Conservation (phyloP, 2,113 vertebrate species). For the Neofelis nebulosa region DNA sequence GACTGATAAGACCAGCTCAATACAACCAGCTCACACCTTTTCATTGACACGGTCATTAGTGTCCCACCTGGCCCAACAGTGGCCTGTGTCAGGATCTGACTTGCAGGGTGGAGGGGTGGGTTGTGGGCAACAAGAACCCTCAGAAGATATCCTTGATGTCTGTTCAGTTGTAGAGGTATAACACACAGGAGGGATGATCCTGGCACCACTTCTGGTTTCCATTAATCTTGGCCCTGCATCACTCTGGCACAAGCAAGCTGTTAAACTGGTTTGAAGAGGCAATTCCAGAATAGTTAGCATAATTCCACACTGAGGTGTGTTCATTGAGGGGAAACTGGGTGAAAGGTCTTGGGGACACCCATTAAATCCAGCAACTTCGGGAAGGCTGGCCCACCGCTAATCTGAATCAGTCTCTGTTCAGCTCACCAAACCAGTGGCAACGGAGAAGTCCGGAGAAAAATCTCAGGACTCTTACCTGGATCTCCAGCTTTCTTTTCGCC, state of each 20-base stretch:
- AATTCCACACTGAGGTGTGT: not conserved
- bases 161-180: not conserved
- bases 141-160: not conserved
- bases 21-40: not conserved
- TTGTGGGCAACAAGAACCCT: not conserved
- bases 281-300: not conserved
- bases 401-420: not conserved
- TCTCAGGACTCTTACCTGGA: not conserved
- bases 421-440: not conserved
- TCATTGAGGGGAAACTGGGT: not conserved
- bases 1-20: not conserved
- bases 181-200: not conserved
- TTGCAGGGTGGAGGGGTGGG: not conserved
- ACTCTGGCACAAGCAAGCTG: not conserved
- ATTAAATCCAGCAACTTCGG: not conserved
- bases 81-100: not conserved
- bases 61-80: not conserved
- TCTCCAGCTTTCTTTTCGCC: not conserved
- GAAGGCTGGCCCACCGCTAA: not conserved
- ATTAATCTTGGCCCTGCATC: not conserved
- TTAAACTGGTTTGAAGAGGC: not conserved
- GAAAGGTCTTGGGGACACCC: not conserved
- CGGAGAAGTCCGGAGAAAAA: not conserved
- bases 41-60: not conserved
- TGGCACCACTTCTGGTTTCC: not conserved